phyloP scores from a whole-genome alignment of 2,113 vertebrate species.

The Tonatia bakeri region DNA sequence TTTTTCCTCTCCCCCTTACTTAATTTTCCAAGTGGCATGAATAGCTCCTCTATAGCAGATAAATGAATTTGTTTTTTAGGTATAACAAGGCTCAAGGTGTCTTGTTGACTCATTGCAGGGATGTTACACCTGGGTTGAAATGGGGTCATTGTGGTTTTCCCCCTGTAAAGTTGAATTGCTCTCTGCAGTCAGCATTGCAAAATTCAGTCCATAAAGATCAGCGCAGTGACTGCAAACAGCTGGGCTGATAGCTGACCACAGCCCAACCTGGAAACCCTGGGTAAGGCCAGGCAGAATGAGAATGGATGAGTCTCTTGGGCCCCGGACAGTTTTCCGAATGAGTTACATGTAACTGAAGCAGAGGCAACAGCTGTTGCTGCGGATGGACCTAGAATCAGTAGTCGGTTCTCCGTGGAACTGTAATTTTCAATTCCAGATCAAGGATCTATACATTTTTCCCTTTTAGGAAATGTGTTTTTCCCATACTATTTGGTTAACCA shows the following conservation, averaged over 20 bases:
- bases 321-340: constrained; percentile 48
- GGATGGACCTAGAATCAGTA: constrained; percentile 56
- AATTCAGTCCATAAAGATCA: constrained; percentile 17
- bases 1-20: not conserved
- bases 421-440: constrained; percentile 59
- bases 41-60: constrained; percentile 64
- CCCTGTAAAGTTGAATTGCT: not conserved
- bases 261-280: not conserved
- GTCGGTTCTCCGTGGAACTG: constrained; percentile 6
- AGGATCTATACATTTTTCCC: not conserved
- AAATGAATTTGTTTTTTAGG: constrained; percentile 66
- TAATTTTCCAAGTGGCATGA: constrained; percentile 73
- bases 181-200: not conserved
- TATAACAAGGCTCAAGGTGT: constrained; percentile 47
- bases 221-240: constrained; percentile 27
- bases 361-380: constrained; percentile 50
- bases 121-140: constrained; percentile 52
- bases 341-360: not conserved
- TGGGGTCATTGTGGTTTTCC: not conserved
- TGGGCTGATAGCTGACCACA: constrained; percentile 25
- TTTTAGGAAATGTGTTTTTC: constrained; percentile 53
- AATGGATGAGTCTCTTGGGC: not conserved
- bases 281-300: not conserved
- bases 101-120: constrained; percentile 38
- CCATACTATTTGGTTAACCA: constrained; percentile 40